phyloP scores from a whole-genome alignment of 35 echinoderm and acorn worm species.

The Anneissia japonica region DNA sequence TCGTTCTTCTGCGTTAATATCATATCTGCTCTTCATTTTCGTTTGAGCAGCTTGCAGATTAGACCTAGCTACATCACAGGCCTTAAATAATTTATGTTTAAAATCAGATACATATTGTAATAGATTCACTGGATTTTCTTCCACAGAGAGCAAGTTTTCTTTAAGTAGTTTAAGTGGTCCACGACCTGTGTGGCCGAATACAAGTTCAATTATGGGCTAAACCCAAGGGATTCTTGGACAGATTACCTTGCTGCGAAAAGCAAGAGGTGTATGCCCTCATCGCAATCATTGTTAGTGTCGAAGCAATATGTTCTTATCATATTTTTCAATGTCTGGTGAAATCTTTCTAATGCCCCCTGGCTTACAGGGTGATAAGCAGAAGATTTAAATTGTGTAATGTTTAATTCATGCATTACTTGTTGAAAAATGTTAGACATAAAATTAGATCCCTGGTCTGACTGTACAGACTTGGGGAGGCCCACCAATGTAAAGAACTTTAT shows the following conservation, averaged over 20 bases:
- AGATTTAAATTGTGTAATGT: neutral
- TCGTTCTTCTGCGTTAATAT: neutral
- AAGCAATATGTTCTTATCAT: constrained; percentile 9
- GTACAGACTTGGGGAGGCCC: constrained; percentile 41
- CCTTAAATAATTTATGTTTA: neutral
- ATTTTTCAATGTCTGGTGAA: neutral
- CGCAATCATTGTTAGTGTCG: neutral
- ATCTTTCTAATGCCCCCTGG: neutral
- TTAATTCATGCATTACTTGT: constrained; percentile 20
- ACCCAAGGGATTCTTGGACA: neutral
- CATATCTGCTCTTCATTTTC: constrained; percentile 17
- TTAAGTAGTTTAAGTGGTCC: constrained; percentile 15
- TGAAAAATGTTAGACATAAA: constrained; percentile 26
- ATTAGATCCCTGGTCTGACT: constrained; percentile 58
- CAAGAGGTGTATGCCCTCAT: no score
- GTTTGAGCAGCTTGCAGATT: neutral
- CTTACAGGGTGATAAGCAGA: neutral
- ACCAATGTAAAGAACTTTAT: constrained; percentile 37
- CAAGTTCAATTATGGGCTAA: constrained; percentile 5
- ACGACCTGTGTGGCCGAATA: constrained; percentile 4
- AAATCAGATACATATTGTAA: constrained; percentile 10
- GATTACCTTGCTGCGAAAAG: neutral
- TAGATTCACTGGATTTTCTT: neutral
- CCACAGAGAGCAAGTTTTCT: neutral
- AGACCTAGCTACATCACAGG: neutral